These are phyloP conservation scores for Oxytorus armatus DNA, from an alignment of 2,888 invertebrate genomes.

Conservation along the genomic window DNA sequence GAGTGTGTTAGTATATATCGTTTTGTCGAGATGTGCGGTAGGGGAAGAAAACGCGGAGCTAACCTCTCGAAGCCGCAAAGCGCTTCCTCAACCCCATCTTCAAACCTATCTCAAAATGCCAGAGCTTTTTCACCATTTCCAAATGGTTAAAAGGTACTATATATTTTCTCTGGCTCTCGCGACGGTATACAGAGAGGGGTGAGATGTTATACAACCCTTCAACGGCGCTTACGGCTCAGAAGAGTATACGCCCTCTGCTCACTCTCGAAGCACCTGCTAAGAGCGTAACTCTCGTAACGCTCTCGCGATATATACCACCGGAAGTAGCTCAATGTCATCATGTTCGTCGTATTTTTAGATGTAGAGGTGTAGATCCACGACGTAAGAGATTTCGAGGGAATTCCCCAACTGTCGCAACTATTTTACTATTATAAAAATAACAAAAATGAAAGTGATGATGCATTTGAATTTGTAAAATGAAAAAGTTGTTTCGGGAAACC, in stretches of 20 bases:
- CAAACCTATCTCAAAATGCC: slow-evolving; percentile 57
- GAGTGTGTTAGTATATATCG: slow-evolving; percentile 47
- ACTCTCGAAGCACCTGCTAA: slow-evolving; percentile 78
- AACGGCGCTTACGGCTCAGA: slow-evolving; percentile 40
- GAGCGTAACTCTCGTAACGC: slow-evolving; percentile 76
- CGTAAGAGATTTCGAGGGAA: background rate
- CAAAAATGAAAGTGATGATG: no score
- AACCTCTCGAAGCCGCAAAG: slow-evolving; percentile 66
- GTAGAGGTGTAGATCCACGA: slow-evolving; percentile 20
- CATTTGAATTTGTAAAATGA: no score
- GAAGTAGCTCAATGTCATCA: slow-evolving; percentile 49
- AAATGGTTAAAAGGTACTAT: slow-evolving; percentile 80
- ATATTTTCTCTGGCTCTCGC: slow-evolving; percentile 64
- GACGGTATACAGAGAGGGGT: slow-evolving; percentile 41
- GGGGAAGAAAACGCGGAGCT: slow-evolving; percentile 45
- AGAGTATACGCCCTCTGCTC: slow-evolving; percentile 44
- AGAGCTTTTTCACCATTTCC: slow-evolving; percentile 75
- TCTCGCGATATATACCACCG: slow-evolving; percentile 21
- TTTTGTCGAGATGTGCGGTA: slow-evolving; percentile 54
- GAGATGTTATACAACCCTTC: slow-evolving; percentile 42
- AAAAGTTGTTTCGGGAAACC: no score
- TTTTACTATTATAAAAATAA: no score
- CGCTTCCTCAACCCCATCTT: slow-evolving; percentile 51
- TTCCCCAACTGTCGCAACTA: no score
- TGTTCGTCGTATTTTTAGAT: background rate